These are phyloP conservation scores for Gopherus evgoodei DNA, from an alignment of 2,113 vertebrate genomes.

Conservation along the genomic window DNA sequence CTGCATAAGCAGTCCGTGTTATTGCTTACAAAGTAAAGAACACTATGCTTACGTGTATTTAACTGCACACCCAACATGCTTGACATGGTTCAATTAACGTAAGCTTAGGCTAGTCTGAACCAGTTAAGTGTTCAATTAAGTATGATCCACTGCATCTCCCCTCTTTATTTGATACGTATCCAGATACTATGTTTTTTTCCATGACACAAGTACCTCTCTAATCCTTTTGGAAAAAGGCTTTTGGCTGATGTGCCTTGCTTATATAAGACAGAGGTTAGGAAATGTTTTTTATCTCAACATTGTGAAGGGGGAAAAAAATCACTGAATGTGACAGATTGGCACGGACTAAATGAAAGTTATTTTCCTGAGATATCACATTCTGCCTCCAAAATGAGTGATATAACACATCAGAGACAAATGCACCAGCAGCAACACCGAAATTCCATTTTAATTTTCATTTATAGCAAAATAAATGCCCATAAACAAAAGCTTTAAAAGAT, in stretches of 20 bases:
- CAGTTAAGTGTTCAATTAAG: constrained; percentile 64
- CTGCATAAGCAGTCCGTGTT: not conserved
- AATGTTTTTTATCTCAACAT: constrained; percentile 50
- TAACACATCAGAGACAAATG: not conserved
- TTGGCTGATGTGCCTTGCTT: constrained; percentile 39
- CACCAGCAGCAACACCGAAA: constrained; percentile 12
- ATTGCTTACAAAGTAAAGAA: constrained; percentile 26
- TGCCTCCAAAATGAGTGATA: constrained; percentile 49
- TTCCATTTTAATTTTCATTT: not conserved
- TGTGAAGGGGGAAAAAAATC: not conserved
- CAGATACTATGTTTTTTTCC: constrained; percentile 51
- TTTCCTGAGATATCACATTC: constrained; percentile 41
- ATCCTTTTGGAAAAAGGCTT: constrained; percentile 49
- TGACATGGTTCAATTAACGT: constrained; percentile 27
- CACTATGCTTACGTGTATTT: not conserved
- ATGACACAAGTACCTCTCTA: constrained; percentile 49
- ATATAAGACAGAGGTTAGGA: constrained; percentile 6
- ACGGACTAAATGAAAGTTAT: constrained; percentile 34
- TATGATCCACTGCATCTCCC: constrained; percentile 44
- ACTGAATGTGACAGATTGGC: constrained; percentile 49
- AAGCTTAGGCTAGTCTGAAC: constrained; percentile 57
- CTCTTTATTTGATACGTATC: constrained; percentile 37
- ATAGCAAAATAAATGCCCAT: constrained; percentile 28
- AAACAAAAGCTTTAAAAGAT: constrained; percentile 16
- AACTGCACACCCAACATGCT: not conserved